phyloP scores from a whole-genome alignment of 1,140 invertebrate species.

The Euschistus heros region DNA sequence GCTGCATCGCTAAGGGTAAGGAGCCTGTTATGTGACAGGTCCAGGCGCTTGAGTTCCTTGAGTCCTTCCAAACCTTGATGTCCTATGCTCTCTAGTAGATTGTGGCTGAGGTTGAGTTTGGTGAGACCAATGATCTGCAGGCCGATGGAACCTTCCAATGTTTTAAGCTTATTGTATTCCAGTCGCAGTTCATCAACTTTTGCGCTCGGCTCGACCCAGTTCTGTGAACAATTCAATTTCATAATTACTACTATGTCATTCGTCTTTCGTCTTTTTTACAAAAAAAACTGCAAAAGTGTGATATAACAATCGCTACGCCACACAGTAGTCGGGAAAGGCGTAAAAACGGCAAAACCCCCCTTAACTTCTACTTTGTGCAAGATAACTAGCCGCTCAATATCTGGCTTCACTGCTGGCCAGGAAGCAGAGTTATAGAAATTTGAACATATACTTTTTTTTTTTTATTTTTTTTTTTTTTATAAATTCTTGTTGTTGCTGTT shows the following conservation, averaged over 20 bases:
- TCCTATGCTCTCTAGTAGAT: constrained; percentile 54
- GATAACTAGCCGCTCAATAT: too few relatives aligned
- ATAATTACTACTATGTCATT: background rate
- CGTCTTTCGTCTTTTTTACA: too few relatives aligned
- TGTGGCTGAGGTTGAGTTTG: constrained; percentile 60
- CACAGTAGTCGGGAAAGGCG: too few relatives aligned
- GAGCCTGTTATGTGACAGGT: constrained; percentile 64
- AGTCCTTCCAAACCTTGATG: constrained; percentile 63
- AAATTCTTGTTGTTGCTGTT: too few relatives aligned
- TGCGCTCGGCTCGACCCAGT: constrained; percentile 58
- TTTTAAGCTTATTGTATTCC: constrained; percentile 57
- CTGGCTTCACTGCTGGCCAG: too few relatives aligned
- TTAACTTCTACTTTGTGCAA: too few relatives aligned
- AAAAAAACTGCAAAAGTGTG: too few relatives aligned
- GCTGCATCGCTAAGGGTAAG: constrained; percentile 64
- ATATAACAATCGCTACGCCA: too few relatives aligned
- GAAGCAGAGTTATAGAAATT: too few relatives aligned
- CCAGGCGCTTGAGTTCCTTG: constrained; percentile 54
- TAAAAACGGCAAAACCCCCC: too few relatives aligned
- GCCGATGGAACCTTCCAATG: constrained; percentile 59
- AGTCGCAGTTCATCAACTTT: constrained; percentile 55
- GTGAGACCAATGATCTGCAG: constrained; percentile 49
- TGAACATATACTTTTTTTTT: too few relatives aligned
- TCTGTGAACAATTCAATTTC: constrained; percentile 39
- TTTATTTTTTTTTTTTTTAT: too few relatives aligned